phyloP scores from a whole-genome alignment of 2,797 vertebrate genomes.

The Gila robusta region DNA sequence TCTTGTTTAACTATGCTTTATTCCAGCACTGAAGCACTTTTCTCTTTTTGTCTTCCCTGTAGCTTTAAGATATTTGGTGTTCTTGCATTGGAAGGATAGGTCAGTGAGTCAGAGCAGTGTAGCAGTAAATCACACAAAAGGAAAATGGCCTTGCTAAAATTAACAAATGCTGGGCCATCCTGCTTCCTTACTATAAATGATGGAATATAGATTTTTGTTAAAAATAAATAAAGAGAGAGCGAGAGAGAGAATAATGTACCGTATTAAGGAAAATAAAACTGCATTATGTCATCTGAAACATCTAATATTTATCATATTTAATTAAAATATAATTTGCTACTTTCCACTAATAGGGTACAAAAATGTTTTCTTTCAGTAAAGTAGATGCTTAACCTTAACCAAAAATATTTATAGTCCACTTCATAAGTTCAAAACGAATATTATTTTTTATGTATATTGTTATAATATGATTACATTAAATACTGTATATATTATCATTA shows the following conservation, averaged over 20 bases:
- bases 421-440: neutral
- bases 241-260: neutral
- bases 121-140: constrained; percentile 45
- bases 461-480: neutral
- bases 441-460: neutral
- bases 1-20: constrained; percentile 53
- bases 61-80: constrained; percentile 51
- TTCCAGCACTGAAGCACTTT: constrained; percentile 48
- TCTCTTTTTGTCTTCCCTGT: constrained; percentile 41
- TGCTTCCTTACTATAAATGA: constrained; percentile 17
- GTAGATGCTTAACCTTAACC: neutral
- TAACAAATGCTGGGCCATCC: constrained; percentile 8
- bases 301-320: neutral
- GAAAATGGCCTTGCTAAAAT: constrained; percentile 14
- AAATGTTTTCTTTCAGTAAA: neutral
- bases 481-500: neutral
- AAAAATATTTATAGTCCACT: no score
- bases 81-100: constrained; percentile 48
- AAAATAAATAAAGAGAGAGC: no score
- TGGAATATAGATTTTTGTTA: constrained; percentile 10
- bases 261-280: neutral
- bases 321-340: neutral
- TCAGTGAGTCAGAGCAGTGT: constrained; percentile 29
- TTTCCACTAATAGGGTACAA: neutral
- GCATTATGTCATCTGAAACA: neutral